phyloP scores from a whole-genome alignment of 2,888 invertebrate species.

The Drosophila quinaria region DNA sequence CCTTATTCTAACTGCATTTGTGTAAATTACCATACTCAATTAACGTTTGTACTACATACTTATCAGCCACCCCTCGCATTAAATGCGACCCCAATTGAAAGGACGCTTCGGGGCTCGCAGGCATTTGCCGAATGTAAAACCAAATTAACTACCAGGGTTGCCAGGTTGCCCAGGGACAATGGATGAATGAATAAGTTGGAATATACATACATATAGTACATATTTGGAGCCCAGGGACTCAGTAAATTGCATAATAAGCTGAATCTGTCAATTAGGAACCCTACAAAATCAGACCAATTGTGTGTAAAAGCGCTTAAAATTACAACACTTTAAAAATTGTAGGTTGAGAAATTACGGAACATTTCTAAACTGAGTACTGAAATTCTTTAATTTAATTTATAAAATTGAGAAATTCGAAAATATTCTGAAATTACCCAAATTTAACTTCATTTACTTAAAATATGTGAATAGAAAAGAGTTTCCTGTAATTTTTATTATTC shows the following conservation, averaged over 20 bases:
- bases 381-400: not conserved
- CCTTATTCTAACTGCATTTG: constrained; percentile 50
- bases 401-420: too few species aligned
- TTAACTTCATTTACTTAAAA: too few species aligned
- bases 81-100: constrained; percentile 50
- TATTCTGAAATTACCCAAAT: too few species aligned
- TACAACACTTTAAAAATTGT: not conserved
- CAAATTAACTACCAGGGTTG: constrained; percentile 41
- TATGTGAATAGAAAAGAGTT: too few species aligned
- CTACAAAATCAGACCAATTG: constrained; percentile 5
- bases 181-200: constrained; percentile 18
- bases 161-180: constrained; percentile 20
- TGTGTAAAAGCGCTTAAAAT: not conserved
- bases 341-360: too few species aligned
- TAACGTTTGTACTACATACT: constrained; percentile 67
- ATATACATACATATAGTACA: constrained; percentile 1
- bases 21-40: constrained; percentile 80
- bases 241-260: constrained; percentile 35
- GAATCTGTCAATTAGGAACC: constrained; percentile 13
- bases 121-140: constrained; percentile 21
- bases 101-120: constrained; percentile 8
- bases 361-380: not conserved
- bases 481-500: too few species aligned
- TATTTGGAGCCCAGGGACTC: constrained; percentile 7
- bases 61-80: constrained; percentile 52